Percentiles rank a stretch among this genome's conserved stretches.
These are phyloP conservation scores for Meiosimyza decipiens DNA, from an alignment of 2,888 invertebrate genomes.

Conservation along the genomic window DNA sequence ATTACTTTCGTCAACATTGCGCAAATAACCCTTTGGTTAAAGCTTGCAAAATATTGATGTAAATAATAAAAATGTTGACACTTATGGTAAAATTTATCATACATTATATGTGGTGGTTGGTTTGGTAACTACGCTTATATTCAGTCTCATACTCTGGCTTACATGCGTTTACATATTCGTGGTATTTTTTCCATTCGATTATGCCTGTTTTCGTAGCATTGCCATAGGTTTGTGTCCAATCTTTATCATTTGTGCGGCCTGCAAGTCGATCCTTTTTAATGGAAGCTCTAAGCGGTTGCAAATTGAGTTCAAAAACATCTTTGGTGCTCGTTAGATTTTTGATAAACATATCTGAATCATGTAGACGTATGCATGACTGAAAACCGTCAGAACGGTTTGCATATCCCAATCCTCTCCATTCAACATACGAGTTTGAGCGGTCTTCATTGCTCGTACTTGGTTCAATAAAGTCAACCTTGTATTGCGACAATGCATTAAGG, in stretches of 20 bases:
- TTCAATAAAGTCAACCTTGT: not conserved
- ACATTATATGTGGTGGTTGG: no score
- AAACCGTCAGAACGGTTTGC: not conserved
- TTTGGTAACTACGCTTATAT: not conserved
- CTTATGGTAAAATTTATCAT: no score
- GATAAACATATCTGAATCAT: not conserved
- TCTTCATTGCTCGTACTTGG: not conserved
- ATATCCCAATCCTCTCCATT: not conserved
- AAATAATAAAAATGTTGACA: no score
- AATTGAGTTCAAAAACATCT: not conserved
- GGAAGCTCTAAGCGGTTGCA: not conserved
- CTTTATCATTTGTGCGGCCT: not conserved
- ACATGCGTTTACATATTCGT: not conserved
- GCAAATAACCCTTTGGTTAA: no score
- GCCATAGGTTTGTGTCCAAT: constrained; percentile 1
- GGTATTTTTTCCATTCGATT: constrained; percentile 2
- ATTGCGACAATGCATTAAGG: not conserved
- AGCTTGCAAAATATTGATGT: no score
- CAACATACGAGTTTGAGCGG: not conserved
- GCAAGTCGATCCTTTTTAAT: not conserved
- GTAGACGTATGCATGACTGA: not conserved
- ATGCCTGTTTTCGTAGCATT: not conserved
- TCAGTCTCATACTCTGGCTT: not conserved
- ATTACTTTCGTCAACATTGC: no score
- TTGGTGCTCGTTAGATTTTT: constrained; percentile 1